Evolutionary conservation across 2,888 invertebrate species (phyloP).

Genomic region (Sarcophaga variegata): DNA sequence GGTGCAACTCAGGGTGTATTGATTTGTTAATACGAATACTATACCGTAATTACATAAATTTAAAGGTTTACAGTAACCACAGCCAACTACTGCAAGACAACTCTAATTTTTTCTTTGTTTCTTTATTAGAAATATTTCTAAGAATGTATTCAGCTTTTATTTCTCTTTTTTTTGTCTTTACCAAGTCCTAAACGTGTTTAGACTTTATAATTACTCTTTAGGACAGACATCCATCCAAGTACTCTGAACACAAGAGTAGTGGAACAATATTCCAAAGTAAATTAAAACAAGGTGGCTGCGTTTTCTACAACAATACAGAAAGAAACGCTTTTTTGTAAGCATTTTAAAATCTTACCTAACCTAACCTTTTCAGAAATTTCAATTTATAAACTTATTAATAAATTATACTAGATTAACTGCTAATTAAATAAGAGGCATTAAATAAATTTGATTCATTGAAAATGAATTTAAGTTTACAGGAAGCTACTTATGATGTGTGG

Average conservation of each 20-base stretch:
- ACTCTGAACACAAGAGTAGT: not conserved
- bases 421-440: too few relatives aligned
- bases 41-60: not conserved
- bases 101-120: constrained; percentile 2
- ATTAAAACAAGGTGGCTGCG: too few relatives aligned
- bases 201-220: constrained; percentile 46
- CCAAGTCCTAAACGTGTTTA: constrained; percentile 42
- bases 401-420: too few relatives aligned
- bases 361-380: too few relatives aligned
- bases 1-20: not conserved
- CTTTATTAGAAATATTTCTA: constrained; percentile 5
- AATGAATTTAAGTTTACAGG: too few relatives aligned
- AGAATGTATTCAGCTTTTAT: not conserved
- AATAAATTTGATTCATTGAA: too few relatives aligned
- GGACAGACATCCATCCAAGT: not conserved
- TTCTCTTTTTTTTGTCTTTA: not conserved
- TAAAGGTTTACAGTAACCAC: constrained; percentile 1
- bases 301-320: too few relatives aligned
- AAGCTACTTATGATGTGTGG: too few relatives aligned
- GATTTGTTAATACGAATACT: not conserved
- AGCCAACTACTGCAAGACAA: not conserved
- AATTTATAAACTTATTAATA: too few relatives aligned
- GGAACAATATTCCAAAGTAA: too few relatives aligned
- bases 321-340: too few relatives aligned
- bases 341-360: too few relatives aligned